A percentile compares a stretch with the other conserved stretches of the same genome.
phyloP scores from a whole-genome alignment of 2,797 vertebrate species.

The Onychomys leucogaster region DNA sequence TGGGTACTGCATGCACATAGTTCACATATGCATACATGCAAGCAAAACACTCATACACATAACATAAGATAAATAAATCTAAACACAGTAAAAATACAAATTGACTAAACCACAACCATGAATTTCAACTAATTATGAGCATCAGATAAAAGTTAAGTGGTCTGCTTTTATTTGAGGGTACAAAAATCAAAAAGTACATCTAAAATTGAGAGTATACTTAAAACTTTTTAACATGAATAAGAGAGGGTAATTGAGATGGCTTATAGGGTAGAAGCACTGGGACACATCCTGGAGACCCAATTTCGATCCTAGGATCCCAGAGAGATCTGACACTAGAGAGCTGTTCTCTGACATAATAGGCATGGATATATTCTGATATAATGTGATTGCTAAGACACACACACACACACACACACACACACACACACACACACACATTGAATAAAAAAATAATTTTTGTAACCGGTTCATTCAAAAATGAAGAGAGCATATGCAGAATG shows the following conservation, averaged over 20 bases:
- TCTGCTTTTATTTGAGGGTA: not conserved
- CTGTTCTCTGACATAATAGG: not conserved
- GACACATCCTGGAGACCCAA: not conserved
- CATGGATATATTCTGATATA: not conserved
- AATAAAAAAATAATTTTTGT: not conserved
- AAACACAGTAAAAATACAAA: not conserved
- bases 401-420: not conserved
- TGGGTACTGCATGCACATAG: no score
- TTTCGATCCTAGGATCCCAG: not conserved
- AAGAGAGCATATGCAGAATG: not conserved
- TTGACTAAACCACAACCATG: slow-evolving; percentile 9
- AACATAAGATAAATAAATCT: not conserved
- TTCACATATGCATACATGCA: not conserved
- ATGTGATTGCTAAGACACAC: no score
- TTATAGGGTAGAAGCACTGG: no score
- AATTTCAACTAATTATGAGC: not conserved
- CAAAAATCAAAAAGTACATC: slow-evolving; percentile 29
- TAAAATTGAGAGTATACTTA: slow-evolving; percentile 15
- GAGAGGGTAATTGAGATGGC: not conserved
- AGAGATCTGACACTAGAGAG: no score
- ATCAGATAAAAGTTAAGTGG: not conserved
- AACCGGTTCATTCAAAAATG: not conserved
- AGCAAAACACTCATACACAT: not conserved
- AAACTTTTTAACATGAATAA: not conserved
- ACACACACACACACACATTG: not conserved